A percentile compares a stretch with the other conserved stretches of the same genome.
Conservation (phyloP, 2,888 invertebrate genomes). For the Belgica antarctica region DNA sequence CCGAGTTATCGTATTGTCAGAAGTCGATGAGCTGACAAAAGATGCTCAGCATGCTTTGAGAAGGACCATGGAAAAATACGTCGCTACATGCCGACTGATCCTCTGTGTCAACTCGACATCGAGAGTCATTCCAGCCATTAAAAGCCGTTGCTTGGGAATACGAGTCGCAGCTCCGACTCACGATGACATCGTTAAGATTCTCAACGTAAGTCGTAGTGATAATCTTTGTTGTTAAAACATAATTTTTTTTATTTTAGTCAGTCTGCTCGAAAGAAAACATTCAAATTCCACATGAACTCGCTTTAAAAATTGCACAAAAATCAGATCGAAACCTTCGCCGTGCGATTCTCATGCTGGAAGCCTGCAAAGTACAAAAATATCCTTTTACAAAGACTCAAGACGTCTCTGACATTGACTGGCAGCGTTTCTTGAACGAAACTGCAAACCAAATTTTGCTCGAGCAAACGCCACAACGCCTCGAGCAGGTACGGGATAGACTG, state of each 20-base stretch:
- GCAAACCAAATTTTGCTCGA: slow-evolving; percentile 81
- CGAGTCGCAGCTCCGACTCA: slow-evolving; percentile 85
- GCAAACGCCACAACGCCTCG: slow-evolving; percentile 80
- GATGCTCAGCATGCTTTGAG: slow-evolving; percentile 98
- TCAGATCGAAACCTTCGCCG: slow-evolving; percentile 86
- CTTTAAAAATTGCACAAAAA: slow-evolving; percentile 70
- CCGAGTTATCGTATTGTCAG: slow-evolving; percentile 93
- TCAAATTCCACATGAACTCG: slow-evolving; percentile 71
- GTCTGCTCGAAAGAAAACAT: slow-evolving; percentile 82
- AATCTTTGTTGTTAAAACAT: slow-evolving; percentile 45
- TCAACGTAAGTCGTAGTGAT: slow-evolving; percentile 54
- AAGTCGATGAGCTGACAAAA: slow-evolving; percentile 91
- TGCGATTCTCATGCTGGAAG: slow-evolving; percentile 90
- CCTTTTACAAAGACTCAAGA: slow-evolving; percentile 78
- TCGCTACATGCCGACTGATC: slow-evolving; percentile 88
- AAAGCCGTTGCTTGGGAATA: slow-evolving; percentile 89
- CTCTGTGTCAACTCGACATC: slow-evolving; percentile 93
- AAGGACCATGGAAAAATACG: slow-evolving; percentile 99
- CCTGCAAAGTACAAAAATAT: slow-evolving; percentile 88
- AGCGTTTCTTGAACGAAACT: slow-evolving; percentile 79
- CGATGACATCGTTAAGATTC: slow-evolving; percentile 68
- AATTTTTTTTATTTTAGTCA: slow-evolving; percentile 44
- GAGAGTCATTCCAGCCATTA: slow-evolving; percentile 94
- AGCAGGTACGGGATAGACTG: slow-evolving; percentile 79
- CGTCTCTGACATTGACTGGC: slow-evolving; percentile 90